These are phyloP conservation scores for Danio choprae DNA, from an alignment of 2,797 vertebrate genomes.

Conservation along the genomic window DNA sequence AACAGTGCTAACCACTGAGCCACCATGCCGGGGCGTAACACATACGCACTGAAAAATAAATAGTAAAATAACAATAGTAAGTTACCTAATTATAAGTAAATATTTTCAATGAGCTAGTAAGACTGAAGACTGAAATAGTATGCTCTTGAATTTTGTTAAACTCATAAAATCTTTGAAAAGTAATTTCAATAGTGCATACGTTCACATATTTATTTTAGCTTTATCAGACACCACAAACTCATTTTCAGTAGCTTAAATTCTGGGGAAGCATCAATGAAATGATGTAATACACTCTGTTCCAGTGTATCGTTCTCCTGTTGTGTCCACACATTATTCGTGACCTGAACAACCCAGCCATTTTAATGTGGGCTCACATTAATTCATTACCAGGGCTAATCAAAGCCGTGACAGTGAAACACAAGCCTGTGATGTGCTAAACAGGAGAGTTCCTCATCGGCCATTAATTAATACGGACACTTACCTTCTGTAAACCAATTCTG, in stretches of 20 bases:
- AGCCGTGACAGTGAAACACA: constrained; percentile 70
- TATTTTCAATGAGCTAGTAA: too few species aligned
- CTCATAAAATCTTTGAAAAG: too few species aligned
- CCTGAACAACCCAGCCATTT: constrained; percentile 44
- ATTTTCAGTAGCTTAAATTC: constrained; percentile 79
- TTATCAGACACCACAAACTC: constrained; percentile 61
- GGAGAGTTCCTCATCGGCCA: constrained; percentile 73
- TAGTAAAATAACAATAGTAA: too few species aligned
- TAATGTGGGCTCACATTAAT: constrained; percentile 68
- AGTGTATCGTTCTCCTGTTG: constrained; percentile 38
- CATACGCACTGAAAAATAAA: too few species aligned
- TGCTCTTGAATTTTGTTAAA: too few species aligned
- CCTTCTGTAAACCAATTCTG: constrained; percentile 56
- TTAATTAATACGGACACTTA: constrained; percentile 67
- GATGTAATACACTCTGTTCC: constrained; percentile 48
- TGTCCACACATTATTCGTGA: constrained; percentile 58
- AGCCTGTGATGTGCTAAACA: constrained; percentile 81
- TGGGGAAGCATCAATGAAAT: constrained; percentile 78
- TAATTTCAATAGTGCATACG: too few species aligned
- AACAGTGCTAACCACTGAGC: too few species aligned
- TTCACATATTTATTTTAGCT: not conserved
- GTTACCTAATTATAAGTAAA: too few species aligned
- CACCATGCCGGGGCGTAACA: too few species aligned
- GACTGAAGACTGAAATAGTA: too few species aligned
- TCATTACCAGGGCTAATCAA: constrained; percentile 74